Conservation (phyloP, 2,797 vertebrate genomes). For the Scyliorhinus canicula region DNA sequence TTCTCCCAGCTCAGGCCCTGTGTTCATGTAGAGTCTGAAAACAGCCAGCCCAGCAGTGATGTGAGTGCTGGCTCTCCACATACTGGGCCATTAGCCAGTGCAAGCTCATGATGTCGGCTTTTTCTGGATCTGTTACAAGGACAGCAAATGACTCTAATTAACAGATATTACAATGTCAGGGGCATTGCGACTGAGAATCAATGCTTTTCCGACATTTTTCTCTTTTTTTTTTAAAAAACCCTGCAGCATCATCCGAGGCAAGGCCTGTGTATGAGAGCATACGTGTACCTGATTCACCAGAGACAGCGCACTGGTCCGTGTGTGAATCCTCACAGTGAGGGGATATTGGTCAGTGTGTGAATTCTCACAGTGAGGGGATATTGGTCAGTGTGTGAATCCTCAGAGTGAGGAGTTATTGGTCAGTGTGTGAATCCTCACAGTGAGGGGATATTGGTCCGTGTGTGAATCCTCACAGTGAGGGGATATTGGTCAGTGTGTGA, state of each 20-base stretch:
- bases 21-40: not conserved
- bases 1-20: not conserved
- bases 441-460: not conserved
- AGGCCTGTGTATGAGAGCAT: not conserved
- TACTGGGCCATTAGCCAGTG: not conserved
- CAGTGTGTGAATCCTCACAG: too few species aligned
- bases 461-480: not conserved
- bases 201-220: not conserved
- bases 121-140: not conserved
- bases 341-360: too few species aligned
- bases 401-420: too few species aligned
- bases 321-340: too few species aligned
- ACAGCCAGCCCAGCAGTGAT: not conserved
- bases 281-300: too few species aligned
- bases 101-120: not conserved
- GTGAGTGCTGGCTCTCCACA: not conserved
- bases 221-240: not conserved
- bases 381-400: too few species aligned
- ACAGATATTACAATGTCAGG: not conserved
- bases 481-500: not conserved
- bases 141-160: not conserved
- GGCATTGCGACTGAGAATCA: not conserved
- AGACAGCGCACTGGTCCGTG: too few species aligned
- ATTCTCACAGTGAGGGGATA: too few species aligned
- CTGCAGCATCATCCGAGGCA: not conserved